These are phyloP conservation scores for Brachionus angularis DNA, from an alignment of 1,140 invertebrate species.

Conservation along the genomic window DNA sequence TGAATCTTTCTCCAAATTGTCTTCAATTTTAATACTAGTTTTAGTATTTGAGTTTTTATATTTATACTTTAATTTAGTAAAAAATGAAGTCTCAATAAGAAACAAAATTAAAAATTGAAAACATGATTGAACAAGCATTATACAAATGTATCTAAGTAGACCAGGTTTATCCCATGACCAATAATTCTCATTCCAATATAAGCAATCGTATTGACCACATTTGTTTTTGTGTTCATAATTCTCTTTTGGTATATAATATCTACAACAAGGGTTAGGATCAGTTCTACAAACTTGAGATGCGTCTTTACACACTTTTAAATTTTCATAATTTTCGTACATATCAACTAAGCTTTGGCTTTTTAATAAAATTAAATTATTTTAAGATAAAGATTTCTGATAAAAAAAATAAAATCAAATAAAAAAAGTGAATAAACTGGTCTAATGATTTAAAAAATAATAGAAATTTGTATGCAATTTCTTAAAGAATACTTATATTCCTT, in stretches of 20 bases:
- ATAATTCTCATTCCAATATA: constrained; percentile 9
- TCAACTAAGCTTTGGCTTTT: constrained; percentile 1
- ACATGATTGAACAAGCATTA: neutral
- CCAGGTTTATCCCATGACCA: constrained; percentile 40
- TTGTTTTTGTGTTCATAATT: neutral
- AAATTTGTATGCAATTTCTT: too few species aligned
- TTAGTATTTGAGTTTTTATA: neutral
- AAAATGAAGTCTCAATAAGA: neutral
- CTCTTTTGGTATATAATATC: neutral
- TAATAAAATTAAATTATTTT: neutral
- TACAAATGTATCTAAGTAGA: neutral
- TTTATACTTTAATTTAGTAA: neutral
- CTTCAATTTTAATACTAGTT: neutral
- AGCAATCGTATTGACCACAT: constrained; percentile 15
- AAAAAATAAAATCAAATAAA: too few species aligned
- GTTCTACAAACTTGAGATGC: neutral
- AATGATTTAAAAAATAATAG: too few species aligned
- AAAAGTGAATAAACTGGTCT: too few species aligned
- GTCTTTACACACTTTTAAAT: neutral
- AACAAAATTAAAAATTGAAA: neutral
- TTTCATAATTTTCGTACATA: constrained; percentile 15
- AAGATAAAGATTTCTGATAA: neutral
- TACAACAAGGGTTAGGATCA: constrained; percentile 24
- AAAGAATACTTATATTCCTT: too few species aligned
- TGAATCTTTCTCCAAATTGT: constrained; percentile 3